Evolutionary conservation across 1,140 invertebrate species (phyloP), one percentile per base, ranked within the genome.

Genomic region (Planococcus citri): DNA sequence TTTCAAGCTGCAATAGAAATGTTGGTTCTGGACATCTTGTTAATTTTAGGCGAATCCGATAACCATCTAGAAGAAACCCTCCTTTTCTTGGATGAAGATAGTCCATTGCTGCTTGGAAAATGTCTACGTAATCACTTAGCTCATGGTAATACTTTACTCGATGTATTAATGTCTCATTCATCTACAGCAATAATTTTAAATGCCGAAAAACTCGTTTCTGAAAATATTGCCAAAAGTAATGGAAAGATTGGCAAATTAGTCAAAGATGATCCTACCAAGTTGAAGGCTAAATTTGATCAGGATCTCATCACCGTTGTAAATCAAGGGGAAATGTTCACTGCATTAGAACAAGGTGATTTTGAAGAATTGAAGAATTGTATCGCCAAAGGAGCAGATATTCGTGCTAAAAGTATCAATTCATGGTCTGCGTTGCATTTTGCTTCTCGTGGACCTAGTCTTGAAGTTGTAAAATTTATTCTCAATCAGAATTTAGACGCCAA

Each of bases 361-460:
- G 64, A 71, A 38, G n/a, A 24, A 3, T 27, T 70, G 24, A 72
- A 69, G 20, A 21, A n/a, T 70, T 73, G 27, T 27, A 51, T 70
- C 24, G 60, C 33, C 41, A 72, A 70, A 29, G 74, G 74, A 71
- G 74, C 72, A 20, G 74, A 74, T 69, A 71, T 74, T 22, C 68
- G 72, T 71, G 71, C 51, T n/a, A n/a, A n/a, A n/a, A n/a, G n/a
- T n/a, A n/a, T n/a, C n/a, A n/a, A n/a, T n/a, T n/a, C n/a, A n/a
- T 72, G 22, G 60, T 73, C 70, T 21, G 27, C 73, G 24, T 64
- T 74, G 27, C 73, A 74, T 72, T 72, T 72, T 72, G 73, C 73
- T 64, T 73, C 72, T 37, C 68, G 68, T 20, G 71, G 72, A 60
- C 29, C 72, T 20, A 69, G 61, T 69, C 25, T 72, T n/a, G 70